Percentiles rank a stretch among this genome's conserved stretches.
phyloP scores from a whole-genome alignment of 2,888 invertebrate species.

The Netelia inedita region DNA sequence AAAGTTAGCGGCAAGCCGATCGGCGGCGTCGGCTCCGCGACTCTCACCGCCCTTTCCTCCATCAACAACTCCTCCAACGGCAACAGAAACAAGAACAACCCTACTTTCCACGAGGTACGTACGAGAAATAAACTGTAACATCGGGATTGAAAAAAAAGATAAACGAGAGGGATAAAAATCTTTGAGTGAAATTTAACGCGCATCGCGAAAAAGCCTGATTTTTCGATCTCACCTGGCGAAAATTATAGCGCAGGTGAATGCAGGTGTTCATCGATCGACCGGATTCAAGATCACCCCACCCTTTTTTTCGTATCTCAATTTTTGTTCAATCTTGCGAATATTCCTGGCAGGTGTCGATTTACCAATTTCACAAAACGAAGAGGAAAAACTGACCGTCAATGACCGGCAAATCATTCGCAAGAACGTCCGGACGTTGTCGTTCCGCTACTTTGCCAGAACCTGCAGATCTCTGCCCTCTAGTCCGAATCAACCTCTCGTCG shows the following conservation, averaged over 20 bases:
- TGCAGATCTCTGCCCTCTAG: too few species aligned
- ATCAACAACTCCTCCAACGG: constrained; percentile 83
- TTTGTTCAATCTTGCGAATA: neutral
- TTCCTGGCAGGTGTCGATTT: constrained; percentile 34
- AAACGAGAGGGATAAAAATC: neutral
- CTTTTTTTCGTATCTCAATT: constrained; percentile 12
- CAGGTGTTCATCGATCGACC: constrained; percentile 45
- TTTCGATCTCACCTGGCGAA: constrained; percentile 53
- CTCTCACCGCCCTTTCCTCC: constrained; percentile 83
- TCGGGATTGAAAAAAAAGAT: neutral
- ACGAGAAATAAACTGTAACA: neutral
- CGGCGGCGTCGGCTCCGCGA: constrained; percentile 83
- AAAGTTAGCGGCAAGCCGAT: constrained; percentile 84
- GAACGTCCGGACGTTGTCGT: too few species aligned
- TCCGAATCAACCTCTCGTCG: too few species aligned
- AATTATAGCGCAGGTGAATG: constrained; percentile 53
- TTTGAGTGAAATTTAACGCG: neutral
- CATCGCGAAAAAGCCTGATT: constrained; percentile 14
- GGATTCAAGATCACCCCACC: constrained; percentile 43
- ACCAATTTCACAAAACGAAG: too few species aligned
- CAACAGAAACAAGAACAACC: constrained; percentile 82
- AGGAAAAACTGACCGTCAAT: too few species aligned
- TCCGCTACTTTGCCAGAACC: too few species aligned
- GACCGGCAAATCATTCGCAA: too few species aligned
- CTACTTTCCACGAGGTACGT: constrained; percentile 82